Conservation (phyloP, 1,140 invertebrate genomes). For the Drosophila azteca region DNA sequence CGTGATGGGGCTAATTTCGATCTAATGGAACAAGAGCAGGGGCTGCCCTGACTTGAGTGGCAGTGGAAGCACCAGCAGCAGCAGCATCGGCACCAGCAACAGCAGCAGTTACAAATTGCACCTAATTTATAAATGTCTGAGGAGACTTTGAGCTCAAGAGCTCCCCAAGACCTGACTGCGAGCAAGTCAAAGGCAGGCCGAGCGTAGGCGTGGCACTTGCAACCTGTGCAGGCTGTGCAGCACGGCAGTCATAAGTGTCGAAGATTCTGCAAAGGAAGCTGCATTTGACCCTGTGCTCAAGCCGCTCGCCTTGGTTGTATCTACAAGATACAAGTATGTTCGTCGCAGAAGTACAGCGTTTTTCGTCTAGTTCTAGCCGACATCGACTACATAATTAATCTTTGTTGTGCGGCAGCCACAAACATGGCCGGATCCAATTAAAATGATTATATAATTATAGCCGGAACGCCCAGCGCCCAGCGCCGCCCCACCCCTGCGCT, state of each 20-base stretch:
- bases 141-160: slow-evolving; percentile 16
- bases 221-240: slow-evolving; percentile 14
- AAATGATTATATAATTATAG: slow-evolving; percentile 76
- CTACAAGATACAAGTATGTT: background rate
- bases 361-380: slow-evolving; percentile 32
- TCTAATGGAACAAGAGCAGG: slow-evolving; percentile 64
- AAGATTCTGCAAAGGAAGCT: slow-evolving; percentile 15
- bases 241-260: slow-evolving; percentile 48
- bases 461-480: slow-evolving; percentile 44
- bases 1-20: slow-evolving; percentile 62
- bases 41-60: slow-evolving; percentile 6
- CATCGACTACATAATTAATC: slow-evolving; percentile 66
- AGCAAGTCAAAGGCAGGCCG: slow-evolving; percentile 1
- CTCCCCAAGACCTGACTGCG: background rate
- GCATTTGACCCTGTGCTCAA: background rate
- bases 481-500: background rate
- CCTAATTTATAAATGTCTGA: slow-evolving; percentile 59
- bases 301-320: background rate
- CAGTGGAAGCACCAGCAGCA: slow-evolving; percentile 21
- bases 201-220: background rate
- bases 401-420: slow-evolving; percentile 46
- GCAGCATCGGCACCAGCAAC: slow-evolving; percentile 26
- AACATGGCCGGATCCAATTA: slow-evolving; percentile 63
- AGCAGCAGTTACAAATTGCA: slow-evolving; percentile 67
- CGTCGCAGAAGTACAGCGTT: background rate